phyloP scores from a whole-genome alignment of 1,140 invertebrate genomes.

The Philopotamus ludificatus region DNA sequence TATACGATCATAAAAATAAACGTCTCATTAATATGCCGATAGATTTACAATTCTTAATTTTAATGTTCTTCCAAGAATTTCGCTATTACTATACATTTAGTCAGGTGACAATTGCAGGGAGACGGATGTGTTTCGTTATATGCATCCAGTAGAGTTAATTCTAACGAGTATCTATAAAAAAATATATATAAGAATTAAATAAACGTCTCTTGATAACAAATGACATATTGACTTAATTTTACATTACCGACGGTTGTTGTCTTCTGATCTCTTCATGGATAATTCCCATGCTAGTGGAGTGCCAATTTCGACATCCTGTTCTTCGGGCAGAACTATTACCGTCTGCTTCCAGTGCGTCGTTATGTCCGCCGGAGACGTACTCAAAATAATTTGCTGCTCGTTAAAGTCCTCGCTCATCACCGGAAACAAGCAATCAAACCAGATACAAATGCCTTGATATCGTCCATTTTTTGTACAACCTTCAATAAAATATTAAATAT shows the following conservation, averaged over 20 bases:
- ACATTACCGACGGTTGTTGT: slow-evolving; percentile 33
- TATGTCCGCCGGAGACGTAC: slow-evolving; percentile 71
- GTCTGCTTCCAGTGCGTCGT: slow-evolving; percentile 98
- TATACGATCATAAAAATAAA: no score
- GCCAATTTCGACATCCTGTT: slow-evolving; percentile 55
- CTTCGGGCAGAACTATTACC: slow-evolving; percentile 71
- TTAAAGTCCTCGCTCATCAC: slow-evolving; percentile 42
- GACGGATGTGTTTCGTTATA: slow-evolving; percentile 69
- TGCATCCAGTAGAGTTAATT: slow-evolving; percentile 69
- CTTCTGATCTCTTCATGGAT: slow-evolving; percentile 54
- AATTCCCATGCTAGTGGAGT: slow-evolving; percentile 70
- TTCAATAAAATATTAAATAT: slow-evolving; percentile 30
- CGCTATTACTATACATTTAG: slow-evolving; percentile 74
- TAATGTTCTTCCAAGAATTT: slow-evolving; percentile 57
- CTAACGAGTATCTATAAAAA: slow-evolving; percentile 63
- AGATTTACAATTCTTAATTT: no score
- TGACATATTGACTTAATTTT: not conserved
- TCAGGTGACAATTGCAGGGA: slow-evolving; percentile 73
- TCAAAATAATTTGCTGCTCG: slow-evolving; percentile 58
- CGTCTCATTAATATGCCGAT: no score
- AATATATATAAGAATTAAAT: not conserved
- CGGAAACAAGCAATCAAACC: slow-evolving; percentile 65
- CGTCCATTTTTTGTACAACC: slow-evolving; percentile 58
- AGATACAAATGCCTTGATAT: slow-evolving; percentile 72
- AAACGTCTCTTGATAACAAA: not conserved